Conservation (phyloP, 2,113 vertebrate species). For the Amblyornis subalaris region DNA sequence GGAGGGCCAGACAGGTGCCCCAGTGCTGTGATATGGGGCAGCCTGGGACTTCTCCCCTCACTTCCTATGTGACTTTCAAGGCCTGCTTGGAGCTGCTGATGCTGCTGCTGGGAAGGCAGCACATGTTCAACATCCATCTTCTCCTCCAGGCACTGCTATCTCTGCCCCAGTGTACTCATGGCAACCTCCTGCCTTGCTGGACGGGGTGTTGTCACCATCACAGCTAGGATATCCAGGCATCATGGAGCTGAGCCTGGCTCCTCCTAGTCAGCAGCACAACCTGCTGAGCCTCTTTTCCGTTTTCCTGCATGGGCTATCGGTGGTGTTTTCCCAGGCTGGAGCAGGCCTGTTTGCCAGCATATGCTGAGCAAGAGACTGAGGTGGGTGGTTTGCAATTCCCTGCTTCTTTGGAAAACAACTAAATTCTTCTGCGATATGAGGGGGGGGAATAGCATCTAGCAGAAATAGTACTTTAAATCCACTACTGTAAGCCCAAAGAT, state of each 20-base stretch:
- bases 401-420: background rate
- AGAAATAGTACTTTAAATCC: background rate
- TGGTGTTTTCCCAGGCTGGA: background rate
- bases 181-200: accelerated
- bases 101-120: background rate
- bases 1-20: background rate
- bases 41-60: accelerated
- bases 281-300: background rate
- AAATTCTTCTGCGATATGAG: background rate
- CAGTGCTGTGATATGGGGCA: accelerated
- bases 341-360: background rate
- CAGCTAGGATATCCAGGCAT: background rate
- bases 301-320: background rate
- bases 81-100: background rate
- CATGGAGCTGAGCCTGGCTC: background rate
- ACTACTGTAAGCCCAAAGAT: background rate
- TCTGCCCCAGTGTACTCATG: background rate
- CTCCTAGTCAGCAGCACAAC: background rate
- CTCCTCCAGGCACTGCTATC: background rate
- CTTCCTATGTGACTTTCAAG: background rate
- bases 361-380: accelerated
- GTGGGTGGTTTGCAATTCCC: background rate
- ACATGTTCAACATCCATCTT: accelerated
- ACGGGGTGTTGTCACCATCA: background rate
- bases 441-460: background rate